Evolutionary conservation across 2,888 invertebrate genomes (phyloP).

Genomic region (Cerastis leucographa): DNA sequence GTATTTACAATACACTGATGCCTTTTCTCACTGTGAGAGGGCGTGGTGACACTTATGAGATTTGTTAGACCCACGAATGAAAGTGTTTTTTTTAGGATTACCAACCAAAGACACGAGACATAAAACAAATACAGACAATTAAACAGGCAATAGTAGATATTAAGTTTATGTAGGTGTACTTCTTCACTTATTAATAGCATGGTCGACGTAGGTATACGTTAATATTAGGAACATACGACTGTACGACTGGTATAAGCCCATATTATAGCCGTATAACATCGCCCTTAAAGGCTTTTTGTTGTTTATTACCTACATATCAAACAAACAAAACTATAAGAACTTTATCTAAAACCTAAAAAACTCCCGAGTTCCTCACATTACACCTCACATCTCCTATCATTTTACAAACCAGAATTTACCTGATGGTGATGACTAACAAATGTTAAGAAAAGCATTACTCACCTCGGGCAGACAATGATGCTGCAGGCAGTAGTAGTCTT

Average conservation of each 20-base stretch:
- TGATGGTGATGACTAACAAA: not conserved
- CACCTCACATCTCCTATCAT: not conserved
- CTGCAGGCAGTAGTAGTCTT: conserved; percentile 93
- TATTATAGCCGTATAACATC: not conserved
- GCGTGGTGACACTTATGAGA: conserved; percentile 20
- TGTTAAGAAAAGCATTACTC: conserved; percentile 25
- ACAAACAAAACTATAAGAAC: not conserved
- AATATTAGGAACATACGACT: not conserved
- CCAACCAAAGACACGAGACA: not conserved
- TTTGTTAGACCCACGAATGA: not conserved
- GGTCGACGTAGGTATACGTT: not conserved
- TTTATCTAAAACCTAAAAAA: too few species aligned
- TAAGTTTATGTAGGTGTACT: not conserved
- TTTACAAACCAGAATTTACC: not conserved
- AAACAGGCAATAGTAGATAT: not conserved
- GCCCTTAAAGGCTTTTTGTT: not conserved
- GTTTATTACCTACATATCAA: not conserved
- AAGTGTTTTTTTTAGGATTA: not conserved
- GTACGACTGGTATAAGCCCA: not conserved
- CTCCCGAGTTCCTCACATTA: not conserved
- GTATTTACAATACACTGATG: conserved; percentile 4
- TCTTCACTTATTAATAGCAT: not conserved
- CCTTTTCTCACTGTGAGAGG: conserved; percentile 29
- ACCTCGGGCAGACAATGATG: conserved; percentile 95
- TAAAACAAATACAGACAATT: too few species aligned